Evolutionary conservation across 2,888 invertebrate genomes (phyloP).

Genomic region (Lochmaea capreae): DNA sequence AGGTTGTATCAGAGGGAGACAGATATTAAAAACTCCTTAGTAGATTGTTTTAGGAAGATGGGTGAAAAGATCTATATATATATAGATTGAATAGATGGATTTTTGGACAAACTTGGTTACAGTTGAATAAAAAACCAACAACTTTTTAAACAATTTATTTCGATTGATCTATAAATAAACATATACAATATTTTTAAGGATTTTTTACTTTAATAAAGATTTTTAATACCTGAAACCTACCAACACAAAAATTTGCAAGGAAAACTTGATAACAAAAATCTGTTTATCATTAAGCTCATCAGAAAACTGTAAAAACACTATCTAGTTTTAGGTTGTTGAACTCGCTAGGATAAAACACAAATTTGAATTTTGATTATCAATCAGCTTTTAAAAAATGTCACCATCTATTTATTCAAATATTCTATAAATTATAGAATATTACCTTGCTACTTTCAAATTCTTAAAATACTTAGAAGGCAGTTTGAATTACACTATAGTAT

Average conservation of each 20-base stretch:
- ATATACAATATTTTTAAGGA: conserved; percentile 37
- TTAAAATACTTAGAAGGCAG: neutral
- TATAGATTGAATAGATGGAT: too few species aligned
- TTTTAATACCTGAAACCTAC: conserved; percentile 9
- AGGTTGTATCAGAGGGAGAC: too few species aligned
- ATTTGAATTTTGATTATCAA: conserved; percentile 30
- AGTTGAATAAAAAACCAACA: conserved; percentile 11
- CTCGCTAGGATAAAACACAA: conserved; percentile 17
- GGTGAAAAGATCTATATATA: too few species aligned
- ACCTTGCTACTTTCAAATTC: neutral
- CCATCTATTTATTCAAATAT: neutral
- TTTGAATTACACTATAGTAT: neutral
- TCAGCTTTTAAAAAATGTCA: neutral
- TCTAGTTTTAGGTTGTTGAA: conserved; percentile 6
- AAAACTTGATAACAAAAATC: conserved; percentile 10
- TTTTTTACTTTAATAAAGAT: conserved; percentile 24
- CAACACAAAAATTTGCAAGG: neutral
- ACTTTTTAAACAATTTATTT: conserved; percentile 36
- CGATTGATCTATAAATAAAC: conserved; percentile 43
- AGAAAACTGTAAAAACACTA: conserved; percentile 23
- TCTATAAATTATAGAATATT: neutral
- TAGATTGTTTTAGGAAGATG: too few species aligned
- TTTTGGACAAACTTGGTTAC: too few species aligned
- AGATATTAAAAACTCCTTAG: too few species aligned
- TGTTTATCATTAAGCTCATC: conserved; percentile 25